phyloP scores from a whole-genome alignment of 2,113 vertebrate species.

The Cinclus cinclus region DNA sequence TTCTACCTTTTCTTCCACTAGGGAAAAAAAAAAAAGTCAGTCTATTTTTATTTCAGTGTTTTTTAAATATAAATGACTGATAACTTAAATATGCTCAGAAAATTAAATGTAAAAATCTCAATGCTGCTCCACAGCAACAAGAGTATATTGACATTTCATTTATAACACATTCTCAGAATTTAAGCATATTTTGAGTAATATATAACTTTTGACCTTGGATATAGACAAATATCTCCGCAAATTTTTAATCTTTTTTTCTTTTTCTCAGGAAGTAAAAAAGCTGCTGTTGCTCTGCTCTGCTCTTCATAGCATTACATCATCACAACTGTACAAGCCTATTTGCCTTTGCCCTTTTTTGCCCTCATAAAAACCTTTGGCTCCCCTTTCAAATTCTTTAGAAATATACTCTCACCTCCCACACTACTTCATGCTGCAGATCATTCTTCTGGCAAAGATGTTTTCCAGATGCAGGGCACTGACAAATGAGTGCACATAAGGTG shows the following conservation, averaged over 20 bases:
- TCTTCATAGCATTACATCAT: background rate
- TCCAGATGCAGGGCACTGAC: conserved; percentile 53
- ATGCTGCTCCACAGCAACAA: background rate
- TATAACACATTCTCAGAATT: background rate
- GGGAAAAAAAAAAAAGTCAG: background rate
- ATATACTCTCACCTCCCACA: conserved; percentile 35
- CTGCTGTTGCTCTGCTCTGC: background rate
- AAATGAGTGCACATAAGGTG: background rate
- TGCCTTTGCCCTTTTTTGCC: conserved; percentile 14
- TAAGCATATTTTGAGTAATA: background rate
- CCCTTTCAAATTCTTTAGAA: conserved; percentile 47
- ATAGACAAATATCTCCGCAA: background rate
- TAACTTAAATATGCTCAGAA: background rate
- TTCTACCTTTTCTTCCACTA: background rate
- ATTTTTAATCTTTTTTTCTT: background rate
- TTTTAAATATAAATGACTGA: background rate
- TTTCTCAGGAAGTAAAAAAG: background rate
- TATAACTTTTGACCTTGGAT: background rate
- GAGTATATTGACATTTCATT: background rate
- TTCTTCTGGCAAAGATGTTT: conserved; percentile 32
- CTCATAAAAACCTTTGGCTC: conserved; percentile 43
- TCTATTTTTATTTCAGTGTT: background rate
- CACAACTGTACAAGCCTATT: background rate
- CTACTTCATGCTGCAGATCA: conserved; percentile 28
- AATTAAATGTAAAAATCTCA: background rate